These are phyloP conservation scores for Cordilura impudica DNA, from an alignment of 2,888 invertebrate genomes.

Conservation along the genomic window DNA sequence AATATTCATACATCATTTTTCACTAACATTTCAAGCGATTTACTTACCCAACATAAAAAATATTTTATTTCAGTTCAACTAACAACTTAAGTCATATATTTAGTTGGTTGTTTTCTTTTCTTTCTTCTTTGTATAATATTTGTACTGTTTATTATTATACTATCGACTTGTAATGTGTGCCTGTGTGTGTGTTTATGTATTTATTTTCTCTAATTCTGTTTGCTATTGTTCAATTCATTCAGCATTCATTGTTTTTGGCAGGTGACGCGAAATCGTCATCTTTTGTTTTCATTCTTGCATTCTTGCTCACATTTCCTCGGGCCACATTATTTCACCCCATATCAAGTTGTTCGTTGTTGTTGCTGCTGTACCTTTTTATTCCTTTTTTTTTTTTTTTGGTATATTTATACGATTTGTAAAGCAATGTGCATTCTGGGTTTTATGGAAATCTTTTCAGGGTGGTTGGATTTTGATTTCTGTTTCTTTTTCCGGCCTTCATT, in stretches of 20 bases:
- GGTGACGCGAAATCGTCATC: constrained; percentile 78
- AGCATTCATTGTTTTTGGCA: constrained; percentile 75
- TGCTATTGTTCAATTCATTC: constrained; percentile 38
- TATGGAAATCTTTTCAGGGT: not conserved
- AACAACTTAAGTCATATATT: too few relatives aligned
- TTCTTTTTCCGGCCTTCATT: too few relatives aligned
- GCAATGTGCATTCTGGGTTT: not conserved
- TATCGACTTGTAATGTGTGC: not conserved
- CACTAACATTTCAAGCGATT: too few relatives aligned
- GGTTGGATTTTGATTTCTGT: constrained; percentile 1
- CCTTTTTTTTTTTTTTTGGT: not conserved
- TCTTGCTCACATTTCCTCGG: constrained; percentile 32
- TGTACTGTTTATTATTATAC: too few relatives aligned
- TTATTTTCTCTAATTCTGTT: constrained; percentile 50
- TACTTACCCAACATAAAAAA: too few relatives aligned
- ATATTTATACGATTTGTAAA: constrained; percentile 3
- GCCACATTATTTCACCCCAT: constrained; percentile 40
- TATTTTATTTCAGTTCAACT: too few relatives aligned
- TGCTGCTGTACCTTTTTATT: not conserved
- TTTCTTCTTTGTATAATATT: too few relatives aligned
- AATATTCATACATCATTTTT: too few relatives aligned
- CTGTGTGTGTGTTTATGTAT: not conserved
- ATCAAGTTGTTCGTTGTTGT: not conserved
- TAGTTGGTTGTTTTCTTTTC: too few relatives aligned
- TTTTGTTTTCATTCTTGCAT: constrained; percentile 73